phyloP scores from a whole-genome alignment of 1,140 invertebrate genomes.

The Danaus melanippus region DNA sequence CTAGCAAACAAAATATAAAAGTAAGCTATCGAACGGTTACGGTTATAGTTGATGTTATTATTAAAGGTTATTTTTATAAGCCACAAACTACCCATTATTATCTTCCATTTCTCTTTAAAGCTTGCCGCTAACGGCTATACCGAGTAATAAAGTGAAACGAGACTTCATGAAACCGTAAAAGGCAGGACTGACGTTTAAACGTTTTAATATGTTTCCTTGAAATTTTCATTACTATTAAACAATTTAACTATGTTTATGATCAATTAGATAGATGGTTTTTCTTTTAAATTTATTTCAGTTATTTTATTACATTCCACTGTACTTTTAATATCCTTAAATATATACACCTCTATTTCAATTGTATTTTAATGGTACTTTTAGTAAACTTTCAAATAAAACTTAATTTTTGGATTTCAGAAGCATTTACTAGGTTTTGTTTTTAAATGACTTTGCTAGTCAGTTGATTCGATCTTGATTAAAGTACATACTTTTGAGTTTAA shows the following conservation, averaged over 20 bases:
- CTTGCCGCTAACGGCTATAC: constrained; percentile 12
- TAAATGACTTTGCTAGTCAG: too few relatives aligned
- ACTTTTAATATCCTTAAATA: too few relatives aligned
- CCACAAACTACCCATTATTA: constrained; percentile 18
- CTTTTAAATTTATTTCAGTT: too few relatives aligned
- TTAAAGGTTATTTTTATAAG: constrained; percentile 12
- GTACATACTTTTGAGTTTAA: too few relatives aligned
- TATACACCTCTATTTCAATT: too few relatives aligned
- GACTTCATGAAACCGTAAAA: constrained; percentile 18
- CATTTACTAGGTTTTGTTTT: too few relatives aligned
- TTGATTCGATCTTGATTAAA: too few relatives aligned
- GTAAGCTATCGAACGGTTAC: constrained; percentile 9
- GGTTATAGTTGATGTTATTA: constrained; percentile 9
- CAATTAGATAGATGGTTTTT: too few relatives aligned
- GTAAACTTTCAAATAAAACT: too few relatives aligned
- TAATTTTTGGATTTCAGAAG: too few relatives aligned
- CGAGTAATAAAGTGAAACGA: constrained; percentile 17
- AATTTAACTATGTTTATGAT: background rate
- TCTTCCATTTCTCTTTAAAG: constrained; percentile 14
- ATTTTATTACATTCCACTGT: too few relatives aligned
- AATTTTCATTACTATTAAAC: constrained; percentile 18
- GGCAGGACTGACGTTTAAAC: constrained; percentile 12
- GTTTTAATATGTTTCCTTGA: constrained; percentile 10
- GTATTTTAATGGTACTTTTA: too few relatives aligned
- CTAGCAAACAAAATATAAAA: constrained; percentile 3